Evolutionary conservation across 2,113 vertebrate genomes (phyloP).

Genomic region (Trinectes maculatus): DNA sequence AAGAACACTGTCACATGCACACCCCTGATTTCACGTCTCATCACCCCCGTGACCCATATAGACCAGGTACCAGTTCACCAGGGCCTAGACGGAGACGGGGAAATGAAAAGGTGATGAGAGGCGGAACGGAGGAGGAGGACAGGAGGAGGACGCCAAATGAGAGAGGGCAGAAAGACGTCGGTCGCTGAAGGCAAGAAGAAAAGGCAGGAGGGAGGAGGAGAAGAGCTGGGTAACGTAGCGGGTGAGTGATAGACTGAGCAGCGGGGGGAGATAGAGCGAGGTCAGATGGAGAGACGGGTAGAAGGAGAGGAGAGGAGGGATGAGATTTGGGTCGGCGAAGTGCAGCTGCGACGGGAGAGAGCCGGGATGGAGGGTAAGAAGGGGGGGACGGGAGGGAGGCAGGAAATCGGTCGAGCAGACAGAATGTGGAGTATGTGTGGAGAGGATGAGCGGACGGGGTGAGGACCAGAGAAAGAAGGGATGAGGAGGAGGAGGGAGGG

Average conservation of each 20-base stretch:
- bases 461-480: conserved; percentile 53
- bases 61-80: conserved; percentile 41
- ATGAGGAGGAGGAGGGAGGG: conserved; percentile 24
- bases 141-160: conserved; percentile 16
- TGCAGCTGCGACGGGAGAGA: conserved; percentile 68
- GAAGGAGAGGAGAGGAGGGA: conserved; percentile 27
- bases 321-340: conserved; percentile 66
- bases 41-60: conserved; percentile 65
- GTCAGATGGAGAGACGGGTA: conserved; percentile 61
- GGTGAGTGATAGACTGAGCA: conserved; percentile 63
- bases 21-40: conserved; percentile 63
- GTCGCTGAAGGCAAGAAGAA: conserved; percentile 23
- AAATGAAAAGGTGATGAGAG: background rate
- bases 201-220: conserved; percentile 27
- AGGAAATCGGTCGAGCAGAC: conserved; percentile 77
- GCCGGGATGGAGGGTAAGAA: conserved; percentile 48
- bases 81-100: background rate
- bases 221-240: conserved; percentile 50
- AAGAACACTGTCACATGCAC: conserved; percentile 47
- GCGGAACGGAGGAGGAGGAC: background rate
- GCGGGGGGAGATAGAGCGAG: conserved; percentile 53
- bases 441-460: conserved; percentile 63
- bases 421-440: conserved; percentile 70
- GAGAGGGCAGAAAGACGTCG: background rate
- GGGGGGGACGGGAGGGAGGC: conserved; percentile 46